Percentiles rank a stretch among this genome's conserved stretches.
phyloP scores from a whole-genome alignment of 2,797 vertebrate species.

The Anguilla pacifica region DNA sequence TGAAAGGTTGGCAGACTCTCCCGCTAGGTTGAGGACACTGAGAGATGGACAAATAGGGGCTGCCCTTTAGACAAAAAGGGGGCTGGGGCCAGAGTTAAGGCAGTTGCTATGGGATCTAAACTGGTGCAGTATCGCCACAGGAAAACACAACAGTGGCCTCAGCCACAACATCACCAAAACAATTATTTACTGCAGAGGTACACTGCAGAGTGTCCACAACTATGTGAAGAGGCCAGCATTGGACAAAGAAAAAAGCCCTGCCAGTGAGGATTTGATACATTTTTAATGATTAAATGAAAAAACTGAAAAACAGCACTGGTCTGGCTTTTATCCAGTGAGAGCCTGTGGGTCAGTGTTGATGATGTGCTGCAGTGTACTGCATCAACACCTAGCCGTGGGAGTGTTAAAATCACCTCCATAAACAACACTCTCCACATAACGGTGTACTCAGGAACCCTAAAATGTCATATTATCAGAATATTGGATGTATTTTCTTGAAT shows the following conservation, averaged over 20 bases:
- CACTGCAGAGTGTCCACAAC: neutral
- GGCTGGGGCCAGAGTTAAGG: neutral
- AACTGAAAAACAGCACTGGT: neutral
- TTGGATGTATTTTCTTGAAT: neutral
- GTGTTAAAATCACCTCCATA: neutral
- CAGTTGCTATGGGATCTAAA: neutral
- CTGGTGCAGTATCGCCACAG: neutral
- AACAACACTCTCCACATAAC: neutral
- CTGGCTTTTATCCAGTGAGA: neutral
- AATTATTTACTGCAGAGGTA: neutral
- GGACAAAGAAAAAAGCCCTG: neutral
- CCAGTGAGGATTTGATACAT: neutral
- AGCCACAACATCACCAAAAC: neutral
- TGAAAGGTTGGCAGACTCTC: too few species aligned
- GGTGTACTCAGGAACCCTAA: neutral
- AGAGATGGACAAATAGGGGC: neutral
- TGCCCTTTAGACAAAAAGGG: neutral
- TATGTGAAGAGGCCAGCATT: neutral
- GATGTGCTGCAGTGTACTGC: neutral
- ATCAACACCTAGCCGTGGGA: neutral
- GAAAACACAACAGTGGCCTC: neutral
- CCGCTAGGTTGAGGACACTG: neutral
- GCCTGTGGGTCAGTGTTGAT: neutral
- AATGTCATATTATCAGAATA: neutral
- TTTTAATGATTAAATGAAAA: neutral